Conservation (phyloP, 1,140 invertebrate genomes). For the Holcopasites calliopsidis region DNA sequence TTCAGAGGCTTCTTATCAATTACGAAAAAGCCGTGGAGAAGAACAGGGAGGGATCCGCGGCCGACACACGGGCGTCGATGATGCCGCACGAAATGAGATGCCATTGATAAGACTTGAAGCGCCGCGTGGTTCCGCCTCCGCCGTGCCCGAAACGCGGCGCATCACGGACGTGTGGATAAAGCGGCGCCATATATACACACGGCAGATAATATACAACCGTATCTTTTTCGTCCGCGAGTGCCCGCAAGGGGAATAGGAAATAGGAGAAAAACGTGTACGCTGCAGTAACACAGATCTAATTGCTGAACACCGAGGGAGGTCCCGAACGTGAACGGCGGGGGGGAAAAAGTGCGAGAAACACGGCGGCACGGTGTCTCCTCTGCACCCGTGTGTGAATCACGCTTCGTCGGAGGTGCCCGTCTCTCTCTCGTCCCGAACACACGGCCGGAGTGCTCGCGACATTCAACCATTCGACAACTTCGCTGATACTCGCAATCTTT, state of each 20-base stretch:
- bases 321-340: too few relatives aligned
- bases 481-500: background rate
- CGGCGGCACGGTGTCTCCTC: slow-evolving; percentile 58
- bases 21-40: slow-evolving; percentile 13
- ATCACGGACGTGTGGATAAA: slow-evolving; percentile 51
- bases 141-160: slow-evolving; percentile 39
- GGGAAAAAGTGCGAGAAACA: background rate
- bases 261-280: too few relatives aligned
- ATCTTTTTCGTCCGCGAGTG: slow-evolving; percentile 31
- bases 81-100: slow-evolving; percentile 30
- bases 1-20: slow-evolving; percentile 57
- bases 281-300: too few relatives aligned
- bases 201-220: slow-evolving; percentile 41
- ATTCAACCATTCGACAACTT: slow-evolving; percentile 57
- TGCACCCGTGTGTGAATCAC: slow-evolving; percentile 69
- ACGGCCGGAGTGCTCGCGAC: slow-evolving; percentile 50
- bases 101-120: slow-evolving; percentile 35
- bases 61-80: slow-evolving; percentile 3
- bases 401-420: slow-evolving; percentile 57
- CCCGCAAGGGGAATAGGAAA: too few relatives aligned
- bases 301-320: background rate
- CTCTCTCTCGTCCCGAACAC: slow-evolving; percentile 51
- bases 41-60: slow-evolving; percentile 5
- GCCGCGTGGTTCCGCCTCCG: slow-evolving; percentile 50
- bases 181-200: slow-evolving; percentile 50